phyloP scores from a whole-genome alignment of 1,140 invertebrate species.

The Tyrophagus putrescentiae region DNA sequence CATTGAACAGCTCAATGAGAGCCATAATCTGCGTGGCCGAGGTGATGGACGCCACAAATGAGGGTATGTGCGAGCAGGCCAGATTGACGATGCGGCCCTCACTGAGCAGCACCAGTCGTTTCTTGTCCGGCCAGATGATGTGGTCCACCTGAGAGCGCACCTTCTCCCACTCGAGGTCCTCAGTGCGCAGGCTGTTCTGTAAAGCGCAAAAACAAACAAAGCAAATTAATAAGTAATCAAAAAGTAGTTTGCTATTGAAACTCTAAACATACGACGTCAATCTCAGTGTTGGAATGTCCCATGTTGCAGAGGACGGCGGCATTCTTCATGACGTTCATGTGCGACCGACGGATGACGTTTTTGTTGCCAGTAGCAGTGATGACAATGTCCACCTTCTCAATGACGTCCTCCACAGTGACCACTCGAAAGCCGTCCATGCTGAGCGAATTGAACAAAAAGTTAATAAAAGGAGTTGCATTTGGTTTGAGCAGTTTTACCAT shows the following conservation, averaged over 20 bases:
- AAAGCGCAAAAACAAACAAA: constrained; percentile 23
- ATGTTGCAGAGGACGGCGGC: constrained; percentile 94
- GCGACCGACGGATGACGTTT: constrained; percentile 81
- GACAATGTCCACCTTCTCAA: constrained; percentile 79
- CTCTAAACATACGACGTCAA: constrained; percentile 66
- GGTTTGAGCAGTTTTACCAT: constrained; percentile 43
- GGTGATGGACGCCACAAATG: constrained; percentile 90
- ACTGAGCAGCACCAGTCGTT: constrained; percentile 59
- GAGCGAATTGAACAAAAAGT: constrained; percentile 28
- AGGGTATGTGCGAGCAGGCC: constrained; percentile 90
- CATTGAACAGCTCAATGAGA: constrained; percentile 90
- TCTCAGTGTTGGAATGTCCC: constrained; percentile 96
- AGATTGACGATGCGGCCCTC: constrained; percentile 89
- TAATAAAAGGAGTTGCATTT: constrained; percentile 14
- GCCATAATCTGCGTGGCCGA: constrained; percentile 86
- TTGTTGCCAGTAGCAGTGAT: constrained; percentile 87
- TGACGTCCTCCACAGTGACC: constrained; percentile 81
- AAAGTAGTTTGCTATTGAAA: neutral
- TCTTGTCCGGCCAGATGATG: constrained; percentile 38
- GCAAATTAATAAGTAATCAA: neutral
- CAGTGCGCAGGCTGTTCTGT: constrained; percentile 74
- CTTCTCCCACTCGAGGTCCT: constrained; percentile 90
- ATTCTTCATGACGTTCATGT: constrained; percentile 94
- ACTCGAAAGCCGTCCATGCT: constrained; percentile 96
- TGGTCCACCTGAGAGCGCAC: constrained; percentile 81